Percentiles rank a stretch among this genome's conserved stretches.
Evolutionary conservation across 2,797 vertebrate genomes (phyloP).

Genomic region (Molossus alvarezi): DNA sequence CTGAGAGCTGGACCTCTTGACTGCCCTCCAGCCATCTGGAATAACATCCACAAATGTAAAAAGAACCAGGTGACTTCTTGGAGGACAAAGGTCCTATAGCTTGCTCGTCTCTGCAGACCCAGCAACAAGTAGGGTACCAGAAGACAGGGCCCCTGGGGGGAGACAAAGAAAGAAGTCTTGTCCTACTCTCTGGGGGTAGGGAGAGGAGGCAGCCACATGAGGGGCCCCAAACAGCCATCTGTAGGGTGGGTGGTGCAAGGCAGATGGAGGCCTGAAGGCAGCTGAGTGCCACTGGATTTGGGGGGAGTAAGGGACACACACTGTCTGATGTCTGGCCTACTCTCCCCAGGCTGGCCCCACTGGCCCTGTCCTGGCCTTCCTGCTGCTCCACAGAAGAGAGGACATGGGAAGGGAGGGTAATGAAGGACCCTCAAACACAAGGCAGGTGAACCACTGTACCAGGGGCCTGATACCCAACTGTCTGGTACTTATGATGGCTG

Average conservation of each 20-base stretch:
- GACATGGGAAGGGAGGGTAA: not conserved
- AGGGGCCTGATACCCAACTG: not conserved
- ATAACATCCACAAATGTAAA: not conserved
- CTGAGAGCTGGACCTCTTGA: not conserved
- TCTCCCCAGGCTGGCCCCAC: not conserved
- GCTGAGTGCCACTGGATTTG: not conserved
- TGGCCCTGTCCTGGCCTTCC: not conserved
- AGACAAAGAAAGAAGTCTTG: not conserved
- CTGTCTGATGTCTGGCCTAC: not conserved
- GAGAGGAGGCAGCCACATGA: not conserved
- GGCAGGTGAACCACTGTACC: not conserved
- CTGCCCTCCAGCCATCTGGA: not conserved
- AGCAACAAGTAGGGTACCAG: not conserved
- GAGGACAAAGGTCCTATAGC: not conserved
- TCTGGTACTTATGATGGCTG: not conserved
- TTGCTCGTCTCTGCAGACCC: not conserved
- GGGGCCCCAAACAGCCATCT: not conserved
- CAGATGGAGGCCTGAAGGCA: not conserved
- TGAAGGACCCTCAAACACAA: not conserved
- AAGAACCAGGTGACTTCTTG: not conserved
- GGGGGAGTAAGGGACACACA: not conserved
- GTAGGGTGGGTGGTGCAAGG: not conserved
- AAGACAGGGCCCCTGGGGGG: not conserved
- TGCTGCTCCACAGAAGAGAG: not conserved
- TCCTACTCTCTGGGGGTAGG: not conserved